A percentile compares a stretch with the other conserved stretches of the same genome.
Conservation (phyloP, 2,797 vertebrate genomes). For the Bradypus variegatus region DNA sequence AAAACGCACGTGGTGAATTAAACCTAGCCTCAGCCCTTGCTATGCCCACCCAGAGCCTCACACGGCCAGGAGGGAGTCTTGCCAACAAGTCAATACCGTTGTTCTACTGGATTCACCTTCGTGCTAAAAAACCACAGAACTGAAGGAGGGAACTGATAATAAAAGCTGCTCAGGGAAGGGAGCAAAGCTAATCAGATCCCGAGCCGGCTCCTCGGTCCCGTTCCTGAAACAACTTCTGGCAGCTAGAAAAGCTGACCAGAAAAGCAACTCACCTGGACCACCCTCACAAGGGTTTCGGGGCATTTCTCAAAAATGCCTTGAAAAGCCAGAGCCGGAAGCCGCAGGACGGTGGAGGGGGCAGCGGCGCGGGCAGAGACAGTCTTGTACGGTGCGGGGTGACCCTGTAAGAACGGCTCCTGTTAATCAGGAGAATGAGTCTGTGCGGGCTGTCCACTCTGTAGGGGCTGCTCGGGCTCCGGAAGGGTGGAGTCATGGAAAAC, state of each 20-base stretch:
- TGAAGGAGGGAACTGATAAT: neutral
- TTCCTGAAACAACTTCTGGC: too few relatives aligned
- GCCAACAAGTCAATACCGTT: neutral
- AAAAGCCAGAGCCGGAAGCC: slow-evolving; percentile 87
- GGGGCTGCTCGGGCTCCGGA: too few relatives aligned
- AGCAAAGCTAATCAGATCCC: neutral
- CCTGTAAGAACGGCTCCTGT: slow-evolving; percentile 67
- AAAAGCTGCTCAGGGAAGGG: neutral
- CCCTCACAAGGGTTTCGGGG: slow-evolving; percentile 89
- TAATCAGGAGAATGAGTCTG: neutral
- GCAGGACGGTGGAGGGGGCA: slow-evolving; percentile 79
- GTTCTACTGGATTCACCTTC: neutral
- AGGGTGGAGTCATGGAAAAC: neutral
- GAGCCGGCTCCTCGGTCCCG: too few relatives aligned
- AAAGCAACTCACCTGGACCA: slow-evolving; percentile 83
- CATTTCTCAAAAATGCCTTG: slow-evolving; percentile 91
- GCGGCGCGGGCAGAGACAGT: slow-evolving; percentile 90
- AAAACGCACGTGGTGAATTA: neutral
- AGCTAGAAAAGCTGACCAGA: neutral
- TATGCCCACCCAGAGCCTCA: neutral
- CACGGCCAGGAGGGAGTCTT: too few relatives aligned
- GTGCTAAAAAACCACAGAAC: neutral
- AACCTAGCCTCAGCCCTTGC: neutral
- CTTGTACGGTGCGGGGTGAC: slow-evolving; percentile 89
- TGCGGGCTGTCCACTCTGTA: too few relatives aligned